Conservation (phyloP, 2,113 vertebrate species). For the Aegithalos caudatus region DNA sequence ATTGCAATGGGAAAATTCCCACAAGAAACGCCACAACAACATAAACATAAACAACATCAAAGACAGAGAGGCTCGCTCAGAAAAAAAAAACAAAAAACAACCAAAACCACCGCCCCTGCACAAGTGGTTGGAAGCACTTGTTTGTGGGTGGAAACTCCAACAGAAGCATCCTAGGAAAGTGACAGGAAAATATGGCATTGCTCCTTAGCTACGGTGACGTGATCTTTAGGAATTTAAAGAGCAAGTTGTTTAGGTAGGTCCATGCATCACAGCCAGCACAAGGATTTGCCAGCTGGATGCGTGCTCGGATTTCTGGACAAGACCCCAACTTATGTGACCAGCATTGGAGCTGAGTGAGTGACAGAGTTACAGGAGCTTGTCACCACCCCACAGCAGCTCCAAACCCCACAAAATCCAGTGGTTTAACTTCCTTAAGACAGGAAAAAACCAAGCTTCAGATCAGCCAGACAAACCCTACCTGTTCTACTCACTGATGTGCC, state of each 20-base stretch:
- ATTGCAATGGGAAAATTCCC: background rate
- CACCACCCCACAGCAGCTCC: background rate
- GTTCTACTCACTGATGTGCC: background rate
- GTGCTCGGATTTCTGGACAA: accelerated
- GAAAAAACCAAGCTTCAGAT: background rate
- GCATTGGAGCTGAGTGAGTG: background rate
- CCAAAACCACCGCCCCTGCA: background rate
- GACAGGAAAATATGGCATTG: background rate
- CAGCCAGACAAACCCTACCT: background rate
- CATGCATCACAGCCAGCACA: accelerated
- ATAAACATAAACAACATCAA: conserved; percentile 9
- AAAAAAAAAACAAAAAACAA: background rate
- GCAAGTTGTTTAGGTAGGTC: background rate
- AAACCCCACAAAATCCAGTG: background rate
- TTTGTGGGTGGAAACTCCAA: background rate
- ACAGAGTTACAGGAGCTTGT: background rate
- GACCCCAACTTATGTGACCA: background rate
- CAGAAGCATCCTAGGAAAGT: background rate
- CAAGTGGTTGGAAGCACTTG: background rate
- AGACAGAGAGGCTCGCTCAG: background rate
- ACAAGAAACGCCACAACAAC: background rate
- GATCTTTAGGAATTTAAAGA: background rate
- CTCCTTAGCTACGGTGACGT: background rate
- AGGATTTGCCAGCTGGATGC: background rate
- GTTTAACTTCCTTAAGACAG: background rate